Evolutionary conservation across 2,888 invertebrate genomes (phyloP).

Genomic region (Drosophila paucipuncta): DNA sequence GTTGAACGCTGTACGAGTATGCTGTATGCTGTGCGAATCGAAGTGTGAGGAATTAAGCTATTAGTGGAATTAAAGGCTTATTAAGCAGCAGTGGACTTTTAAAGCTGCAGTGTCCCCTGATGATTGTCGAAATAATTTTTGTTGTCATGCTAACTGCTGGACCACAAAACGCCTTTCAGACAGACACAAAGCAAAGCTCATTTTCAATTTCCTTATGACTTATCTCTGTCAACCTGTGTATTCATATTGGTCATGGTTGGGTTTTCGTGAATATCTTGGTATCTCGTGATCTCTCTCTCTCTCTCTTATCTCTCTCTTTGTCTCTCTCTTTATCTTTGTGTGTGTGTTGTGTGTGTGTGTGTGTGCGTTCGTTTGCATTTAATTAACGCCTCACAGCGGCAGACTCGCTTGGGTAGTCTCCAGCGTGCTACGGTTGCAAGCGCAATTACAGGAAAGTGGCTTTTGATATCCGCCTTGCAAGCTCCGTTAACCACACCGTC

Average conservation of each 20-base stretch:
- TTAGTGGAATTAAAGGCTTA: slow-evolving; percentile 52
- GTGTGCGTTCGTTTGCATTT: slow-evolving; percentile 60
- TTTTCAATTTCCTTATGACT: slow-evolving; percentile 47
- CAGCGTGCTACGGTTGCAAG: slow-evolving; percentile 37
- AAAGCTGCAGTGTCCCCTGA: slow-evolving; percentile 15
- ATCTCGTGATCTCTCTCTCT: background rate
- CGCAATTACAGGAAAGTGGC: slow-evolving; percentile 67
- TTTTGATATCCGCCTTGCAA: slow-evolving; percentile 64
- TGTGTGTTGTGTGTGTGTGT: slow-evolving; percentile 5
- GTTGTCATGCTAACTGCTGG: slow-evolving; percentile 16
- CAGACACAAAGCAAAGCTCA: slow-evolving; percentile 19
- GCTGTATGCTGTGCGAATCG: background rate
- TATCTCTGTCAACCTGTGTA: slow-evolving; percentile 4
- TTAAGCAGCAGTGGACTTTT: slow-evolving; percentile 1
- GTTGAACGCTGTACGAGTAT: background rate
- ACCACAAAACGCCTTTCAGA: slow-evolving; percentile 23
- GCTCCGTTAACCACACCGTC: slow-evolving; percentile 63
- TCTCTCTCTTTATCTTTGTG: background rate
- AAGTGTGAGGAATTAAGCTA: slow-evolving; percentile 46
- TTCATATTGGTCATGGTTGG: slow-evolving; percentile 1
- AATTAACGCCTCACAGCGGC: slow-evolving; percentile 62
- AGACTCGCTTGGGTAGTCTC: slow-evolving; percentile 23
- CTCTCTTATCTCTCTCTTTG: background rate
- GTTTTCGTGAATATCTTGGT: background rate
- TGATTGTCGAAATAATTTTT: slow-evolving; percentile 41